Evolutionary conservation across 2,113 vertebrate genomes (phyloP).

Genomic region (Alexandromys fortis): DNA sequence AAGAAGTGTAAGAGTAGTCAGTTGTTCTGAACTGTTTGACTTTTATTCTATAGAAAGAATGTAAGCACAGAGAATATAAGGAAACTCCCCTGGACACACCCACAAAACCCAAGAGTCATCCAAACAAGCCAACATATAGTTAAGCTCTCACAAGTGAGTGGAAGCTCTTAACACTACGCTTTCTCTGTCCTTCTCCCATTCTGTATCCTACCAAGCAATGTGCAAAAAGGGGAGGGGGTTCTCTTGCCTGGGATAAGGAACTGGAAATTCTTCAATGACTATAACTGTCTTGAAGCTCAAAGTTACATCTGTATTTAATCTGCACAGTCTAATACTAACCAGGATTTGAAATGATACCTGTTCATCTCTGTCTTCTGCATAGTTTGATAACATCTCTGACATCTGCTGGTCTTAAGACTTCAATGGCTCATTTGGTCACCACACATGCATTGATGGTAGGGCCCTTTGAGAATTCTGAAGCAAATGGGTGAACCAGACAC

Average conservation of each 20-base stretch:
- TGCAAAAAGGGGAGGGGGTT: background rate
- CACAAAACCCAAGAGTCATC: background rate
- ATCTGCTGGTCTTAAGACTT: slow-evolving; percentile 25
- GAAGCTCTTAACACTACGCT: background rate
- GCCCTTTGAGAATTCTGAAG: background rate
- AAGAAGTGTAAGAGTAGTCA: background rate
- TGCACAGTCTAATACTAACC: background rate
- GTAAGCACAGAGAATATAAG: background rate
- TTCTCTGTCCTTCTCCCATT: background rate
- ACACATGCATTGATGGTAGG: slow-evolving; percentile 18
- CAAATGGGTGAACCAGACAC: background rate
- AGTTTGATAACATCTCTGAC: slow-evolving; percentile 1
- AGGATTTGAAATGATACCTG: slow-evolving; percentile 32
- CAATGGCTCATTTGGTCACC: slow-evolving; percentile 15
- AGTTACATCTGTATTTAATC: slow-evolving; percentile 21
- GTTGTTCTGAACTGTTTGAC: background rate
- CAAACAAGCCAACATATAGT: background rate
- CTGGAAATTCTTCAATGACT: background rate
- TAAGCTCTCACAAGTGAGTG: background rate
- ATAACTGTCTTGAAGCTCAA: slow-evolving; percentile 2
- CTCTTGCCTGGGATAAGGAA: background rate
- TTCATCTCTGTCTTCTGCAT: background rate
- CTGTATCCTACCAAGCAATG: background rate
- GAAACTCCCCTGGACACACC: background rate
- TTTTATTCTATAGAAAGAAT: slow-evolving; percentile 2